Percentiles rank a stretch among this genome's conserved stretches.
Conservation (phyloP, 2,113 vertebrate species). For the Paracanthobrama guichenoti region DNA sequence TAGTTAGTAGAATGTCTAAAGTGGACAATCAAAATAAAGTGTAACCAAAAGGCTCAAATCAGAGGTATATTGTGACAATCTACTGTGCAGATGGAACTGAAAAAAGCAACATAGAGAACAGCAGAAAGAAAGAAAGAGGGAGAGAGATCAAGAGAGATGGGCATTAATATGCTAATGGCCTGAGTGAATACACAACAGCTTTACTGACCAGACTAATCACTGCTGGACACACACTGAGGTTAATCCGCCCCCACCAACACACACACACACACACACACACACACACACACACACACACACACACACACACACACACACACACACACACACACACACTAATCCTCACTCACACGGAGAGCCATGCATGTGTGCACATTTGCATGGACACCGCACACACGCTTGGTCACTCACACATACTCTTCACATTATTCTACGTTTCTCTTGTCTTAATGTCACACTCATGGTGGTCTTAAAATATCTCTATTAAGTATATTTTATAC, state of each 20-base stretch:
- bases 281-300: slow-evolving; percentile 35
- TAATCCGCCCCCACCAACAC: slow-evolving; percentile 73
- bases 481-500: not conserved
- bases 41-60: not conserved
- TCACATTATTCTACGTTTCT: not conserved
- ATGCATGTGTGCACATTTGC: not conserved
- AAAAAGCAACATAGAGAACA: slow-evolving; percentile 56
- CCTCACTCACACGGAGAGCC: not conserved
- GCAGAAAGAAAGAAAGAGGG: slow-evolving; percentile 57
- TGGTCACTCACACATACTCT: not conserved
- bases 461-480: not conserved
- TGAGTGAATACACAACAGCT: slow-evolving; percentile 78
- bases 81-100: slow-evolving; percentile 18
- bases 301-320: slow-evolving; percentile 69
- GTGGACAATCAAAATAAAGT: no score
- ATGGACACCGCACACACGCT: not conserved
- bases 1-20: no score
- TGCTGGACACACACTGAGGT: slow-evolving; percentile 77
- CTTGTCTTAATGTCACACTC: not conserved
- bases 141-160: slow-evolving; percentile 69
- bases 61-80: not conserved
- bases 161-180: slow-evolving; percentile 81
- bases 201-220: slow-evolving; percentile 81
- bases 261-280: slow-evolving; percentile 53
- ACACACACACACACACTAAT: slow-evolving; percentile 37